Base-by-base conservation (phyloP, 2,113 vertebrate species). In the Saimiri boliviensis region DNA sequence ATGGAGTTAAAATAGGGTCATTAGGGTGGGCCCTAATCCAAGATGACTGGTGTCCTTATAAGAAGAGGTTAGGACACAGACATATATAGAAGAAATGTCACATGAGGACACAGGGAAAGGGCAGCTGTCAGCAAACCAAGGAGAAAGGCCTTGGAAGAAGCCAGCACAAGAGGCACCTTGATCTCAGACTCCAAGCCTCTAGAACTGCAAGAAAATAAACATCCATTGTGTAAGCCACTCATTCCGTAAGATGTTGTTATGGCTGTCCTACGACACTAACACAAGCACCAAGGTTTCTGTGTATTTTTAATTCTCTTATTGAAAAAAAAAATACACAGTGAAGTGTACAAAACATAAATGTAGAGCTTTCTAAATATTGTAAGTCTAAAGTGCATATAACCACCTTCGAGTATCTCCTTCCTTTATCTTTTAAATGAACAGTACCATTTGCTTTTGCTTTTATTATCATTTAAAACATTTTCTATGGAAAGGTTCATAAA, bases 81-180 rank as follows among this genome's bases (percentile, higher is more conserved):
- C 6, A 4, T 23, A 32, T 7, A 47, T 11, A 47, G 45, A 63
- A 27, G 27, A 13, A 2, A 42, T 32, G 23, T 82, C n/a, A 7
- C 0, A 5, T 7, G 37, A 45, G 13, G 40, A 52, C 37, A 16
- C 30, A 5, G 8, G 11, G 6, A 40, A 2, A 11, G 47, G 19
- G 7, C 16, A 0, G 21, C 10, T 25, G 8, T 5, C 19, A 71
- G 16, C 5, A 16, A 42, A 1, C 2, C 0, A 58, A 63, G 27
- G 27, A 63, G 8, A 19, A 20, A 35, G 83, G 17, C 10, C 10
- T 52, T 2, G 11, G 12, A 4, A 37, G 20, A 47, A 63, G 40
- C 11, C 35, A 10, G 5, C 8, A 4, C 0, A 7, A 3, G 1
- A 2, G 13, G 32, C 4, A 21, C 21, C 23, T 12, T 23, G 19